Conservation (phyloP, 2,888 invertebrate species). For the Myathropa florea region DNA sequence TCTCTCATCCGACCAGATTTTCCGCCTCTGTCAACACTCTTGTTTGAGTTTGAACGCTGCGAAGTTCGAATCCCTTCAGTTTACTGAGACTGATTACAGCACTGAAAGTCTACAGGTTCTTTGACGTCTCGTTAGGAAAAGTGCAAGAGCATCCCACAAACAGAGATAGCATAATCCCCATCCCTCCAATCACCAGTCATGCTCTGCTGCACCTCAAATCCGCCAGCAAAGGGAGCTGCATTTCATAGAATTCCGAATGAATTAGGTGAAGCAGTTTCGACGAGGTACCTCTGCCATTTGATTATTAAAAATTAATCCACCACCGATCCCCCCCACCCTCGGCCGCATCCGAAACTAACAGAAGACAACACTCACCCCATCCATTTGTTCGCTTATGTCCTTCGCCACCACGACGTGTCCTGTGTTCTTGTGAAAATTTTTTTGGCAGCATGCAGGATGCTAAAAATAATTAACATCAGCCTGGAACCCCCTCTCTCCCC, state of each 20-base stretch:
- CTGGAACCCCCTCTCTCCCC: background rate
- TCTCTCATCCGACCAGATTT: too few relatives aligned
- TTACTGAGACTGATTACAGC: too few relatives aligned
- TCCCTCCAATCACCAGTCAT: background rate
- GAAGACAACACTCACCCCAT: slow-evolving; percentile 33
- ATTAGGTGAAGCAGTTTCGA: slow-evolving; percentile 26
- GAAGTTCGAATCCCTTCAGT: too few relatives aligned
- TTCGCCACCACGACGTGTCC: slow-evolving; percentile 6
- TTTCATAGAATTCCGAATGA: slow-evolving; percentile 17
- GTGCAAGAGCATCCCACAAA: too few relatives aligned
- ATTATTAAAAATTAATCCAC: slow-evolving; percentile 66
- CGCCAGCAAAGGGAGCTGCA: background rate
- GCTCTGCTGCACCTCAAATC: slow-evolving; percentile 17
- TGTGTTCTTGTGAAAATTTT: slow-evolving; percentile 4
- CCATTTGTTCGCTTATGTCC: slow-evolving; percentile 27
- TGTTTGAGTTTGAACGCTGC: too few relatives aligned
- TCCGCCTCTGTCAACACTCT: too few relatives aligned
- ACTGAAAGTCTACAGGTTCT: too few relatives aligned
- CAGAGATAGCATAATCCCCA: too few relatives aligned
- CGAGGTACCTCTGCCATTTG: slow-evolving; percentile 49
- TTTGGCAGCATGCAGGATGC: slow-evolving; percentile 65
- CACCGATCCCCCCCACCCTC: background rate
- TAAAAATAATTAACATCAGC: slow-evolving; percentile 65
- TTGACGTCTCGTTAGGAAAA: too few relatives aligned
- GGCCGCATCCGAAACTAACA: slow-evolving; percentile 17